phyloP scores from a whole-genome alignment of 2,113 vertebrate genomes.

The Malurus elegans region DNA sequence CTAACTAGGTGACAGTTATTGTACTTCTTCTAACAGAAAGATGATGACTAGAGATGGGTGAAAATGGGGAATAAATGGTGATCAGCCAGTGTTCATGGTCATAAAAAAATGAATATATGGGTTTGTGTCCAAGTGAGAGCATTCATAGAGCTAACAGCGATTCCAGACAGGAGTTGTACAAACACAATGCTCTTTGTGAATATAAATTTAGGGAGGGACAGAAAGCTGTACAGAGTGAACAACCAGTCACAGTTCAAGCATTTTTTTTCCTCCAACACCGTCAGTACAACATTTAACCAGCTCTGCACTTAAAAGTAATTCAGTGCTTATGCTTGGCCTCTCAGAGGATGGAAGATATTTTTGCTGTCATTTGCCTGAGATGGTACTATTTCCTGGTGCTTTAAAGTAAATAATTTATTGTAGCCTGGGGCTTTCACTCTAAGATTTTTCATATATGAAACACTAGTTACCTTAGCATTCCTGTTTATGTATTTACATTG shows the following conservation, averaged over 20 bases:
- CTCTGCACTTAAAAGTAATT: conserved; percentile 17
- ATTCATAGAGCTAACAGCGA: neutral
- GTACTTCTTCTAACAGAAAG: neutral
- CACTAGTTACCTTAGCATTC: conserved; percentile 14
- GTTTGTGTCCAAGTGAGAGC: neutral
- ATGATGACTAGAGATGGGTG: neutral
- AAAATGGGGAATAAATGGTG: neutral
- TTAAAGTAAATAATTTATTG: conserved; percentile 55
- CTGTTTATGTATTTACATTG: conserved; percentile 44
- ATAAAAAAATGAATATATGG: neutral
- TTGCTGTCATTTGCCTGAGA: conserved; percentile 23
- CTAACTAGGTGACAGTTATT: neutral
- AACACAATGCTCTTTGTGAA: neutral
- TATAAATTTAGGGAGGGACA: neutral
- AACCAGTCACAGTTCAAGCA: neutral
- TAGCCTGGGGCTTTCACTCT: conserved; percentile 32
- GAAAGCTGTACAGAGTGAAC: neutral
- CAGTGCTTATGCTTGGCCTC: neutral
- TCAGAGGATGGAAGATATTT: conserved; percentile 21
- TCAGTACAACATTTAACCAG: neutral
- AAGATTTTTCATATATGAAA: conserved; percentile 5
- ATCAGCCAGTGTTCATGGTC: neutral
- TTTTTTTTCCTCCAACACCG: neutral
- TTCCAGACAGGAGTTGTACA: neutral
- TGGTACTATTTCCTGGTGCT: conserved; percentile 15